Percentiles rank a stretch among this genome's conserved stretches.
Evolutionary conservation across 1,140 invertebrate species (phyloP).

Genomic region (Apocrypta bakeri): DNA sequence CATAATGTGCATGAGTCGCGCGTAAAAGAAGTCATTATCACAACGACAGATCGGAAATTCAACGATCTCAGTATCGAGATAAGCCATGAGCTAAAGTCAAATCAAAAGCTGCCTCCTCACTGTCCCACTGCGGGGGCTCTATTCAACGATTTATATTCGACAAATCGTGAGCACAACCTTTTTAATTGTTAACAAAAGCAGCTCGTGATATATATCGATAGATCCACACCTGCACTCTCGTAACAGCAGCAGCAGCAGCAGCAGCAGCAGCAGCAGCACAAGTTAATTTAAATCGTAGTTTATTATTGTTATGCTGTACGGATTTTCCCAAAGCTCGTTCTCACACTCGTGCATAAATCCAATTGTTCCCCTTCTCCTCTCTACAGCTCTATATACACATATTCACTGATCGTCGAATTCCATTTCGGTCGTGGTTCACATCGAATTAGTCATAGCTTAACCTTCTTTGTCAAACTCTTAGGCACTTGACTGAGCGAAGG

Average conservation of each 20-base stretch:
- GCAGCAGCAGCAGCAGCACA: background rate
- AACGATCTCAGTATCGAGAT: background rate
- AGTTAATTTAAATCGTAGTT: background rate
- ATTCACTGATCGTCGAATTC: too few species aligned
- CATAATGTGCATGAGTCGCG: background rate
- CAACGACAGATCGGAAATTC: background rate
- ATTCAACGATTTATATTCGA: slow-evolving; percentile 9
- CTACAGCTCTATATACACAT: too few species aligned
- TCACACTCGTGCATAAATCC: background rate
- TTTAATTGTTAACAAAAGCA: slow-evolving; percentile 2
- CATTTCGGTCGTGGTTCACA: background rate
- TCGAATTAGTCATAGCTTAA: background rate
- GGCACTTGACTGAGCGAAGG: background rate
- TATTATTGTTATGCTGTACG: too few species aligned
- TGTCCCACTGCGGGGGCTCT: slow-evolving; percentile 3
- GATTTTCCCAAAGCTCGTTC: background rate
- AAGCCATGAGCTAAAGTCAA: background rate
- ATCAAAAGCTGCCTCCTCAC: slow-evolving; percentile 6
- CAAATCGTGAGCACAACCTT: background rate
- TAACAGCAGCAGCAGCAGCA: too few species aligned
- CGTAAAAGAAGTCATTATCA: background rate
- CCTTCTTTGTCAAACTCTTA: background rate
- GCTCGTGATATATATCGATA: background rate
- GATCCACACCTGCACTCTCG: slow-evolving; percentile 3
- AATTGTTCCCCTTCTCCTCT: background rate